Conservation (phyloP, 2,113 vertebrate species). For the Nestor notabilis region DNA sequence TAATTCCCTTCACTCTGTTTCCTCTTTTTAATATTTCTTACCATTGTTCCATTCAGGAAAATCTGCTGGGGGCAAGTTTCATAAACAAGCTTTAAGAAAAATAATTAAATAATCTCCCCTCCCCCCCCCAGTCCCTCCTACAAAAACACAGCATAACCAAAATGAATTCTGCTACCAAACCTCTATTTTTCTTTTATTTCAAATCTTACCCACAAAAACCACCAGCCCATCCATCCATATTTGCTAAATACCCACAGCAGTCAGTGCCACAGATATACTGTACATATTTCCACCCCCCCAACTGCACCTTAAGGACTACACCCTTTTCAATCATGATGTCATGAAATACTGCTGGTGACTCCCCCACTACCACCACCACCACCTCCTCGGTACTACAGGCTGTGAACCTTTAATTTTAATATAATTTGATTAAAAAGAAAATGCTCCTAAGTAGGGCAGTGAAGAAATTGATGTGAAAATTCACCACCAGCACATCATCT, state of each 20-base stretch:
- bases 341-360: slow-evolving; percentile 72
- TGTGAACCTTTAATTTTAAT: slow-evolving; percentile 56
- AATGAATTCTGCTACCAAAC: slow-evolving; percentile 15
- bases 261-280: slow-evolving; percentile 34
- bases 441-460: slow-evolving; percentile 50
- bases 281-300: slow-evolving; percentile 32
- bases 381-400: slow-evolving; percentile 26
- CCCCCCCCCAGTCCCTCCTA: slow-evolving; percentile 32
- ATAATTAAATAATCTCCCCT: slow-evolving; percentile 55
- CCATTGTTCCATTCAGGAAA: slow-evolving; percentile 69
- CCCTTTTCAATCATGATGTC: slow-evolving; percentile 79
- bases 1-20: slow-evolving; percentile 49
- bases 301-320: slow-evolving; percentile 76
- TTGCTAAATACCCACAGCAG: slow-evolving; percentile 52
- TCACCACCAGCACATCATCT: slow-evolving; percentile 39
- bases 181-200: slow-evolving; percentile 51
- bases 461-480: slow-evolving; percentile 53
- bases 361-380: slow-evolving; percentile 54
- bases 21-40: slow-evolving; percentile 67
- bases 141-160: slow-evolving; percentile 43
- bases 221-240: slow-evolving; percentile 41
- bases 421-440: slow-evolving; percentile 60
- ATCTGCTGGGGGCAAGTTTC: slow-evolving; percentile 29
- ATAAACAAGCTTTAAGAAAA: slow-evolving; percentile 63
- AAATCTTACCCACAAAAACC: slow-evolving; percentile 21